Conservation (phyloP, 1,140 invertebrate genomes). For the Halyomorpha halys region DNA sequence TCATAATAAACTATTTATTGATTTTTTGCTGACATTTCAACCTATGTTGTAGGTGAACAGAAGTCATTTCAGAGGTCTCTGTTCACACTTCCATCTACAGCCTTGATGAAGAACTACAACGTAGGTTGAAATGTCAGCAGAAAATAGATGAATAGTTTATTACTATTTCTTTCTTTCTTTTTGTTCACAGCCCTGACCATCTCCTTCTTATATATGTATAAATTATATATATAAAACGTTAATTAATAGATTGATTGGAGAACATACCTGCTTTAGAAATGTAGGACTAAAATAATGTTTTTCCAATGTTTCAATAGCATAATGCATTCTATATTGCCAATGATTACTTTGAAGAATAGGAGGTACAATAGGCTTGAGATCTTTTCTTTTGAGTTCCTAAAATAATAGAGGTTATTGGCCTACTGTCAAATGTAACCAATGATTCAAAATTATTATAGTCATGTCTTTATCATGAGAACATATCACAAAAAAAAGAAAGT, state of each 20-base stretch:
- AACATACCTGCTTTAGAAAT: not conserved
- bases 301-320: slow-evolving; percentile 13
- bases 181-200: no score
- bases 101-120: no score
- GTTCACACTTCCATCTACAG: no score
- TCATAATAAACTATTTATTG: no score
- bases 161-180: no score
- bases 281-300: slow-evolving; percentile 11
- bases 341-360: slow-evolving; percentile 10
- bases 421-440: not conserved
- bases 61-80: no score
- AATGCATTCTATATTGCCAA: slow-evolving; percentile 21
- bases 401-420: not conserved
- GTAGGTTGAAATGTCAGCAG: no score
- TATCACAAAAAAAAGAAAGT: not conserved
- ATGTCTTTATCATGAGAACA: not conserved
- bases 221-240: no score
- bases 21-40: no score
- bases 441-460: not conserved
- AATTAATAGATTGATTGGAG: not conserved
- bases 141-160: no score
- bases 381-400: slow-evolving; percentile 3
- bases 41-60: no score
- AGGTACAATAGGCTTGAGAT: slow-evolving; percentile 11
- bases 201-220: no score